Base-by-base conservation (phyloP, 2,888 invertebrate genomes). In the Pachycephus smyrnensis region DNA sequence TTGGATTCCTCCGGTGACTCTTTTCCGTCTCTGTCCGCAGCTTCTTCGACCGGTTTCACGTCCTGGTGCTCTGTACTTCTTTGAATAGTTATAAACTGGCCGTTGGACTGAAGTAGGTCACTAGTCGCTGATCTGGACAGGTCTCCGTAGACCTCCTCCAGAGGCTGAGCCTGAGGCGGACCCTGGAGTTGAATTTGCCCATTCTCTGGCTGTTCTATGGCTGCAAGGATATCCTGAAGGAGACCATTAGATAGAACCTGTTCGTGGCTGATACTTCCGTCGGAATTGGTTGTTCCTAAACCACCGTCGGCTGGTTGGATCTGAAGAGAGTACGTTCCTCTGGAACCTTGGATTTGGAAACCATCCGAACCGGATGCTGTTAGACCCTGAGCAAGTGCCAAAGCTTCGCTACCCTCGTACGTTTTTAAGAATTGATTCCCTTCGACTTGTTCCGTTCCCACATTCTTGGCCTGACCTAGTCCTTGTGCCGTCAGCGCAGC, bases 161-260 rank as follows among this genome's bases (percentile, higher is more conserved):
- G 73, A 1, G 82, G 81, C 74, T 89, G 90, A 23, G 82, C 81
- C 76, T 88, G 87, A 0, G 86, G 84, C 1, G 80, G 75, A 80
- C 85, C 87, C 80, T 91, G 88, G 40, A 89, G 79, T 77, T 88
- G 86, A 33, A 90, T 79, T 0, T 82, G 85, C 11, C 86, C 88
- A 3, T 82, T 82, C 9, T 85, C 86, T 0, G 96, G 96, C 82
- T 96, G 95, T 87, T 97, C 97, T 75, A 97, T 96, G 0, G 97
- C 97, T 80, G 96, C 94, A 3, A 97, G 90, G 78, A 97, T 96
- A 76, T 96, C 96, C 88, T 97, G 96, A 1, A 97, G 90, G 0
- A 97, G 92, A 1, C 96, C 96, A 88, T 96, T 95, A 0, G 96
- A 96, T 0, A 97, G 91, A 0, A 97, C 93, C 89, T 96, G 96